These are phyloP conservation scores for Protophormia terraenovae DNA, from an alignment of 2,888 invertebrate species.

Conservation along the genomic window DNA sequence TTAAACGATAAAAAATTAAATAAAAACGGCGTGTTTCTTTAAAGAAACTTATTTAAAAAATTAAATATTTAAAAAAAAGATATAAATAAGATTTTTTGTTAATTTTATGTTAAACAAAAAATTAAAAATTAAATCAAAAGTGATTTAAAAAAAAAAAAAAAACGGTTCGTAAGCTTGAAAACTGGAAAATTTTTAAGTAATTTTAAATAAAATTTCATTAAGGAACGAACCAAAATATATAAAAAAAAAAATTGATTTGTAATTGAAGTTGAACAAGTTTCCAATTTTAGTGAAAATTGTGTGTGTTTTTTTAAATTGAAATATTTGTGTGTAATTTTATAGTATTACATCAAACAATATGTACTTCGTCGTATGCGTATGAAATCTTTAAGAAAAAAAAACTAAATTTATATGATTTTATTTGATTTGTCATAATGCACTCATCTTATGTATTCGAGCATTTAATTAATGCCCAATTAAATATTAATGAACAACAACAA, in stretches of 20 bases:
- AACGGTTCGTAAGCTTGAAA: constrained; percentile 57
- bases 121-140: constrained; percentile 42
- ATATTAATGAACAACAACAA: constrained; percentile 70
- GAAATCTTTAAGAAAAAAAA: constrained; percentile 52
- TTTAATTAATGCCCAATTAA: constrained; percentile 77
- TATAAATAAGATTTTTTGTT: constrained; percentile 54
- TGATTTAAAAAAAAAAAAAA: constrained; percentile 8
- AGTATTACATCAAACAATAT: constrained; percentile 57
- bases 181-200: not conserved
- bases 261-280: constrained; percentile 70
- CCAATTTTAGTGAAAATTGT: constrained; percentile 56
- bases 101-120: constrained; percentile 31
- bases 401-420: not conserved
- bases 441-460: constrained; percentile 80
- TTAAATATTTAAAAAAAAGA: constrained; percentile 1
- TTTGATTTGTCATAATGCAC: constrained; percentile 76
- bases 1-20: too few relatives aligned
- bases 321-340: constrained; percentile 22
- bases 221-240: constrained; percentile 50
- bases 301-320: constrained; percentile 5
- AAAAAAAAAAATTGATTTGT: constrained; percentile 57
- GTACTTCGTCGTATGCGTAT: constrained; percentile 68
- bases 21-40: constrained; percentile 37
- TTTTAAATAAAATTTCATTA: constrained; percentile 11
- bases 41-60: not conserved